Evolutionary conservation across 2,797 vertebrate species (phyloP).

Genomic region (Heteromormyrus szaboi): DNA sequence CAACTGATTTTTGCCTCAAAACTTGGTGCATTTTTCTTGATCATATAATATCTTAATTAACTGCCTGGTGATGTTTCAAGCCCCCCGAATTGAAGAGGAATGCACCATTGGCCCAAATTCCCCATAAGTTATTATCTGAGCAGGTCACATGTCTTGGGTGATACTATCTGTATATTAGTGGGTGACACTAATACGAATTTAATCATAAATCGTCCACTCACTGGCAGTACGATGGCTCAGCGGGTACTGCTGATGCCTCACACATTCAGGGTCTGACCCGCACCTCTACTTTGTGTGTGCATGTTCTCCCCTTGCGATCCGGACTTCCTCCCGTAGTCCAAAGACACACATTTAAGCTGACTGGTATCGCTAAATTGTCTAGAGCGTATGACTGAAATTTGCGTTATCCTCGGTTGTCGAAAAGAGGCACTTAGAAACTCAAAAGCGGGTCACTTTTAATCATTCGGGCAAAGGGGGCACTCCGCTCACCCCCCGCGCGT

Average conservation of each 20-base stretch:
- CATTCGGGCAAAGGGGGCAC: neutral
- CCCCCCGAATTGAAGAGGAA: neutral
- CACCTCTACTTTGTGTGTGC: neutral
- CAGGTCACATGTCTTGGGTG: neutral
- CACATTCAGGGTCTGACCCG: neutral
- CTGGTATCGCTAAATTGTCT: neutral
- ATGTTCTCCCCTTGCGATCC: neutral
- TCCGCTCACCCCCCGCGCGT: neutral
- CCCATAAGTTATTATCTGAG: neutral
- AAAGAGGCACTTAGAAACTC: neutral
- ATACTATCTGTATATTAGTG: constrained; percentile 31
- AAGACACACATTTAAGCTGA: neutral
- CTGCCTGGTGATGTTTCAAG: neutral
- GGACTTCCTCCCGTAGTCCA: neutral
- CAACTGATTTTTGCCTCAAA: neutral
- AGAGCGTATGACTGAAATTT: neutral
- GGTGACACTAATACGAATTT: constrained; percentile 41
- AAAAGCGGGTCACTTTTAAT: neutral
- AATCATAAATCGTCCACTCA: neutral
- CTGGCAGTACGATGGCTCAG: neutral
- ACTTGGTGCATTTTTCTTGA: neutral
- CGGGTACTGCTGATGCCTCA: neutral
- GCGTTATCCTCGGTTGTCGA: neutral
- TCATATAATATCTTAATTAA: neutral
- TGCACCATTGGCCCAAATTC: neutral